phyloP scores from a whole-genome alignment of 2,888 invertebrate genomes.

The Scaeva pyrastri region DNA sequence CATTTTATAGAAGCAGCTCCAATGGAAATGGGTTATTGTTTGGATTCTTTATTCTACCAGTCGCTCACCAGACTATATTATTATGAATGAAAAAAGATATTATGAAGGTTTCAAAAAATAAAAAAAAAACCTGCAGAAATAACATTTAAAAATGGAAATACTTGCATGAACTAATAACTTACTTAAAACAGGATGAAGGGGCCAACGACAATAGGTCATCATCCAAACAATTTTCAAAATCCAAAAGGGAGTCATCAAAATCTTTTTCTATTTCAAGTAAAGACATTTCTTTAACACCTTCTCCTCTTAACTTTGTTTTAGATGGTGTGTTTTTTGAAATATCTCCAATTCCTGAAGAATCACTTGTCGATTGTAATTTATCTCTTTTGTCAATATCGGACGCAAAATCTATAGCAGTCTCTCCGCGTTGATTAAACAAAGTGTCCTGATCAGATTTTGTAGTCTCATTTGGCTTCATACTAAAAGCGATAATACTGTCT shows the following conservation, averaged over 20 bases:
- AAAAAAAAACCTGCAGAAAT: too few relatives aligned
- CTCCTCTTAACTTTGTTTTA: constrained; percentile 41
- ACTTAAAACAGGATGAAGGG: constrained; percentile 79
- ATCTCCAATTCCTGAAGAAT: constrained; percentile 19
- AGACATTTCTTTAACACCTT: constrained; percentile 68
- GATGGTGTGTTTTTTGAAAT: constrained; percentile 4
- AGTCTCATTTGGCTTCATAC: constrained; percentile 19
- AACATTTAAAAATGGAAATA: too few relatives aligned
- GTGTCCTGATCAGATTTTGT: not conserved
- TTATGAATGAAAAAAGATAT: too few relatives aligned
- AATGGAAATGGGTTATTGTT: too few relatives aligned
- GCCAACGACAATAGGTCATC: constrained; percentile 77
- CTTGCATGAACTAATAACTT: too few relatives aligned
- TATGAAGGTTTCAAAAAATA: not conserved
- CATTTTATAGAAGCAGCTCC: too few relatives aligned
- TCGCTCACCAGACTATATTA: too few relatives aligned
- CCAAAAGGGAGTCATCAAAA: constrained; percentile 76
- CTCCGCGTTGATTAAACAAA: not conserved
- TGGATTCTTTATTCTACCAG: too few relatives aligned
- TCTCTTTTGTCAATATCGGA: constrained; percentile 46
- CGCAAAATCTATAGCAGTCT: constrained; percentile 39
- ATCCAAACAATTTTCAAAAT: constrained; percentile 77
- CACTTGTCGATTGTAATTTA: constrained; percentile 12
- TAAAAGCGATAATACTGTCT: constrained; percentile 46
- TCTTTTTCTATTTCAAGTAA: constrained; percentile 77